Evolutionary conservation across 2,888 invertebrate species (phyloP), one percentile per base, ranked within the genome.

Genomic region (Miltochrista miniata): DNA sequence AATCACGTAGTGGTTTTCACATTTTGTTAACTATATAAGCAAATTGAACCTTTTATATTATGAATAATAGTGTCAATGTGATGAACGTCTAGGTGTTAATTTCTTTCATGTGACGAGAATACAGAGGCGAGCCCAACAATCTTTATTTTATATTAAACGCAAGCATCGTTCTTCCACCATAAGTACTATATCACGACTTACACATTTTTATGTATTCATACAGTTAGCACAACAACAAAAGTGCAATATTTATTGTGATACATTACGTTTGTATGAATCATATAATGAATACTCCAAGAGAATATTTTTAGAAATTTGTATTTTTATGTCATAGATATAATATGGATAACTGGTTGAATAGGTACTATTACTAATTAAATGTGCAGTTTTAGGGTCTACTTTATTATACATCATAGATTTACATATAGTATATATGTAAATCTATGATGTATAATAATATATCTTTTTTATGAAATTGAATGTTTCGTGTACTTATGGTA

Each of bases 61-160:
- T 39, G 18, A 39, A 55, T 59, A 53, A 54, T 58, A 51, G 54
- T 59, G 63, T 57, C 65, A 72, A 67, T 58, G 39, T 41, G 48
- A 51, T 29, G 42, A 53, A 59, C 55, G 54, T 42, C 39, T 55
- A 46, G 64, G 56, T 54, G 66, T 59, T 80, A 75, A 80, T 75
- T 56, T 72, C 53, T 71, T 70, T 65, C 70, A 78, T 68, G 57
- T 66, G 70, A 69, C 59, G 52, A 52, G 60, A 53, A 58, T 57
- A 65, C 45, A 63, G 61, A 57, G 48, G 51, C 51, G 56, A 33
- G 47, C 51, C 46, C 47, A 43, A 43, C 33, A 43, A 15, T 74
- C 63, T 74, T 72, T 65, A 57, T 56, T 41, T 42, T 58, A 43
- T 41, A 38, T 59, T 67, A 58, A 68, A 59, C 39, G 34, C 43